A percentile compares a stretch with the other conserved stretches of the same genome.
phyloP scores from a whole-genome alignment of 53 echinoderm and acorn worm genomes.

The Holothuria scabra region DNA sequence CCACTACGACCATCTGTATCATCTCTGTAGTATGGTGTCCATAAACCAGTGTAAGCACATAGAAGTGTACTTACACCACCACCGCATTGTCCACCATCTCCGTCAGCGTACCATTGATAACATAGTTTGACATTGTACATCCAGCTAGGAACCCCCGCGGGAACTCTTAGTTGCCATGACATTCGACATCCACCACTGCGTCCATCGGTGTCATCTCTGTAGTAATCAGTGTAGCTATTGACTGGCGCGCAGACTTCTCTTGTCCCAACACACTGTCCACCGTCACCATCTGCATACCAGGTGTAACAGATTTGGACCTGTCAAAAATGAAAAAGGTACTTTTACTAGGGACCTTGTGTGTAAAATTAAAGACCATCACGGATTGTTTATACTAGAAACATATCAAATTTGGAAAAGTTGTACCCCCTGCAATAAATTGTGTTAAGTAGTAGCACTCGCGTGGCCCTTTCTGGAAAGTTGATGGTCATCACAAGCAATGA shows the following conservation, averaged over 20 bases:
- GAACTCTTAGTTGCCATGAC: constrained; percentile 4
- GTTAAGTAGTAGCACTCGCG: no score
- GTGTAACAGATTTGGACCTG: background rate
- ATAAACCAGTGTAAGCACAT: constrained; percentile 12
- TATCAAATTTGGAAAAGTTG: no score
- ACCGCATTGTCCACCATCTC: constrained; percentile 13
- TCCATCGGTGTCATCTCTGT: constrained; percentile 12
- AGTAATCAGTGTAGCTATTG: constrained; percentile 12
- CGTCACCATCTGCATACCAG: constrained; percentile 13
- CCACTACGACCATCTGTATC: constrained; percentile 12
- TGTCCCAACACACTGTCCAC: background rate
- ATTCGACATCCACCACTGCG: constrained; percentile 13
- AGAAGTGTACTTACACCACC: background rate
- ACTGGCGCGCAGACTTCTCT: constrained; percentile 1
- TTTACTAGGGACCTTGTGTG: background rate
- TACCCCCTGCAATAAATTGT: no score
- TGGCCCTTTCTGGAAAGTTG: no score
- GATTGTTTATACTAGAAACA: background rate
- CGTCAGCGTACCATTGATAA: constrained; percentile 8
- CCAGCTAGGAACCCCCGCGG: constrained; percentile 1
- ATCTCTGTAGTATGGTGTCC: constrained; percentile 9
- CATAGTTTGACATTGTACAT: constrained; percentile 12
- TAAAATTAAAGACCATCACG: background rate
- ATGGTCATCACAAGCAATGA: no score
- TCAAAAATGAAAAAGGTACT: constrained; percentile 11